These are phyloP conservation scores for Timema cristinae DNA, from an alignment of 2,888 invertebrate species.

Conservation along the genomic window DNA sequence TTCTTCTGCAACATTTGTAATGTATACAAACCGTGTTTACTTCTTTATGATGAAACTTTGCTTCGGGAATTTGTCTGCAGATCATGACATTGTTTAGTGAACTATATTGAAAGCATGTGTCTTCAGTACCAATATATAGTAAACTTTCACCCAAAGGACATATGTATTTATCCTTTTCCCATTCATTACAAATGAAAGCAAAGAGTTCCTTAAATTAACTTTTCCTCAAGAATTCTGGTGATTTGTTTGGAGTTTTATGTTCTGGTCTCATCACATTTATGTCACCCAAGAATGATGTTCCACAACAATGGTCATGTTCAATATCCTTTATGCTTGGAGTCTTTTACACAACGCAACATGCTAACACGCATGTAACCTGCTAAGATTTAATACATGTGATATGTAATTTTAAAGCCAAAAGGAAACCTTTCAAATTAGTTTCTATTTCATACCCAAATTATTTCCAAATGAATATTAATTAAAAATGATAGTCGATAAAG, in stretches of 20 bases:
- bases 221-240: background rate
- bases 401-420: too few species aligned
- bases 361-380: too few species aligned
- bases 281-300: background rate
- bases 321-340: background rate
- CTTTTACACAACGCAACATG: background rate
- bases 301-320: background rate
- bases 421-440: too few species aligned
- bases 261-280: background rate
- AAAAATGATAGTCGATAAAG: too few species aligned
- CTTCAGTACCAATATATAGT: background rate
- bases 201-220: background rate
- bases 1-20: background rate
- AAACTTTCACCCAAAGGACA: background rate
- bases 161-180: background rate
- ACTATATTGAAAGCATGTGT: background rate
- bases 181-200: background rate
- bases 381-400: too few species aligned
- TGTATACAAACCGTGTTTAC: background rate
- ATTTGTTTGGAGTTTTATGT: slow-evolving; percentile 6
- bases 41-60: background rate
- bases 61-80: background rate
- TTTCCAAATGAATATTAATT: too few species aligned
- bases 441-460: too few species aligned
- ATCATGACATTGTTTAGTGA: background rate